Percentiles rank a stretch among this genome's conserved stretches.
phyloP scores from a whole-genome alignment of 2,113 vertebrate genomes.

The Eptesicus fuscus region DNA sequence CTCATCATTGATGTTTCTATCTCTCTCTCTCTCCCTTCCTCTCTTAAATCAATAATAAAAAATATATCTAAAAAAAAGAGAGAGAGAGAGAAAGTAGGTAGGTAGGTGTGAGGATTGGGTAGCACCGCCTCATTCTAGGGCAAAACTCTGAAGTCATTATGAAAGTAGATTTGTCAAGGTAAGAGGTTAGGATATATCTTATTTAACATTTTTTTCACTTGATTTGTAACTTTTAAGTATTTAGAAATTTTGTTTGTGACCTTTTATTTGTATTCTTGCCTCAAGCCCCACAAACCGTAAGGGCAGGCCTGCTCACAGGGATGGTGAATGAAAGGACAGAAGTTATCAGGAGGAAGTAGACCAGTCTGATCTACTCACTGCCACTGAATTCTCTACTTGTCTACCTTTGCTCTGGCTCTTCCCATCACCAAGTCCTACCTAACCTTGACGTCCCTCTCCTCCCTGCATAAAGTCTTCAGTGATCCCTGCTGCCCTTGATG shows the following conservation, averaged over 20 bases:
- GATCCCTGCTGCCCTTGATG: not conserved
- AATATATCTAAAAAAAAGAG: too few relatives aligned
- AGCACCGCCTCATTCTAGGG: accelerated
- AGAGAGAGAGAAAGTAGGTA: not conserved
- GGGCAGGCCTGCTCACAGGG: not conserved
- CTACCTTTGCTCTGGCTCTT: not conserved
- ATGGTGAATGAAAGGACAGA: not conserved
- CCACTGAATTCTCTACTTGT: not conserved
- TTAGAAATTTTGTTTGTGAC: not conserved
- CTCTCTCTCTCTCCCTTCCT: too few relatives aligned
- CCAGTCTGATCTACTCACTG: not conserved
- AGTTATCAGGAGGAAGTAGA: not conserved
- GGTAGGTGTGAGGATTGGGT: not conserved
- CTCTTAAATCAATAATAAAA: too few relatives aligned
- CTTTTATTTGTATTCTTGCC: not conserved
- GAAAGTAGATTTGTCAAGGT: not conserved
- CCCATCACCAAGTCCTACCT: not conserved
- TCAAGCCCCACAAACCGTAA: not conserved
- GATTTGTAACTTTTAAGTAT: not conserved
- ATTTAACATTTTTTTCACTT: not conserved
- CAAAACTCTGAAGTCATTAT: not conserved
- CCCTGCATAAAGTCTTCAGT: not conserved
- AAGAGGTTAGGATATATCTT: not conserved
- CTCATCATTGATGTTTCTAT: too few relatives aligned
- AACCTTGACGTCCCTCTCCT: not conserved